Base-by-base conservation (phyloP, 2,797 vertebrate genomes). In the Macropus fuliginosus region DNA sequence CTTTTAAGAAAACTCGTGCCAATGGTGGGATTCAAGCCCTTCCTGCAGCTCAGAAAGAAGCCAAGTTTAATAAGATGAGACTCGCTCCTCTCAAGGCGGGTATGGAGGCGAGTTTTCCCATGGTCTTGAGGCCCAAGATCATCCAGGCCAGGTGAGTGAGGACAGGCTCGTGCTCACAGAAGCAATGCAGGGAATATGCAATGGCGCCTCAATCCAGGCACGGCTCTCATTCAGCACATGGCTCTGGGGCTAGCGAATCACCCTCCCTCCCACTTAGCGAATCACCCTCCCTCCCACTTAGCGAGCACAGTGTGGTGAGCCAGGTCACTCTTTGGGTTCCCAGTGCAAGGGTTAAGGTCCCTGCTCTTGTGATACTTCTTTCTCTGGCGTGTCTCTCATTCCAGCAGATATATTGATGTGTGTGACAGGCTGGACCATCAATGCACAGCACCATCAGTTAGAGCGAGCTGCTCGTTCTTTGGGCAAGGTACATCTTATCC, bases 1-100 rank as follows among this genome's bases (percentile, higher is more conserved):
- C 99, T 31, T 97, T 98, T 93, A 96, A 98, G 92, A 94, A 92
- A 46, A 14, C 95, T 96, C 94, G 96, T 0, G 8, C 18, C 59
- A 92, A 10, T 28, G 95, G 94, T 24, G 94, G 94, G 81, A n/a
- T 57, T 56, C 92, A 92, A 55, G 87, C 66, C 62, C 91, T 14
- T 0, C 93, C 96, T 90, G 92, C 92, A 91, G 24, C 50, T 89
- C 87, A 56, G 90, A 97, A 94, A 95, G n/a, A 46, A 55, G 57
- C 62, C 50, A 62, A 91, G 59, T 93, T 94, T 95, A 93, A 74
- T 91, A n/a, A 52, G 34, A 52, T 18, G 89, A 92, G 1, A 90
- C 54, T 29, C 31, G 94, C 96, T 94, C 57, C 11, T 94, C 96
- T 96, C 16, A 81, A 46, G 2, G 95, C 66, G 89, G 46, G 50